Evolutionary conservation across 2,888 invertebrate species (phyloP).

Genomic region (Cheiracanthium punctorium): DNA sequence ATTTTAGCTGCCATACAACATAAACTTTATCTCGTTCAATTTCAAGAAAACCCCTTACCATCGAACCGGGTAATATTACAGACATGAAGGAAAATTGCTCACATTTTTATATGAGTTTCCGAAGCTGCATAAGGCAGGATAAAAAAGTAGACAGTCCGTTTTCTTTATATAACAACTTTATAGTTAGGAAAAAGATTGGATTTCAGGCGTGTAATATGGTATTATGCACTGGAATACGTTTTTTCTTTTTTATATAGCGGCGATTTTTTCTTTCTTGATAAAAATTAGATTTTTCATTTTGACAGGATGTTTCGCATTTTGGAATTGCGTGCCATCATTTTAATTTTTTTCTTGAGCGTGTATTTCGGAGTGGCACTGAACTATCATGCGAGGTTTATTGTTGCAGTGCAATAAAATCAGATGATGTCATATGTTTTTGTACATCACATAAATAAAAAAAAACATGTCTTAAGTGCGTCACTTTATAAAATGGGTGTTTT

Average conservation of each 20-base stretch:
- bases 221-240: neutral
- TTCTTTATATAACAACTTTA: neutral
- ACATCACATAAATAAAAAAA: too few relatives aligned
- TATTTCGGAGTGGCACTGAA: neutral
- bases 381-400: neutral
- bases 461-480: too few relatives aligned
- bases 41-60: too few relatives aligned
- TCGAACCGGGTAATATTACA: neutral
- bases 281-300: neutral
- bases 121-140: neutral
- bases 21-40: too few relatives aligned
- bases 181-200: neutral
- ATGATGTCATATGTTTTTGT: too few relatives aligned
- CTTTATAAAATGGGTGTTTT: too few relatives aligned
- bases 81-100: neutral
- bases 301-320: neutral
- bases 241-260: neutral
- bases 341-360: neutral
- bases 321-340: neutral
- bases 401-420: too few relatives aligned
- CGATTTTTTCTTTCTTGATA: neutral
- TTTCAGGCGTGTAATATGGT: neutral
- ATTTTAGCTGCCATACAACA: too few relatives aligned
- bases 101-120: neutral
- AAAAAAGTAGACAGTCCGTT: neutral